Conservation (phyloP, 2,113 vertebrate species). For the Pygoscelis adeliae region DNA sequence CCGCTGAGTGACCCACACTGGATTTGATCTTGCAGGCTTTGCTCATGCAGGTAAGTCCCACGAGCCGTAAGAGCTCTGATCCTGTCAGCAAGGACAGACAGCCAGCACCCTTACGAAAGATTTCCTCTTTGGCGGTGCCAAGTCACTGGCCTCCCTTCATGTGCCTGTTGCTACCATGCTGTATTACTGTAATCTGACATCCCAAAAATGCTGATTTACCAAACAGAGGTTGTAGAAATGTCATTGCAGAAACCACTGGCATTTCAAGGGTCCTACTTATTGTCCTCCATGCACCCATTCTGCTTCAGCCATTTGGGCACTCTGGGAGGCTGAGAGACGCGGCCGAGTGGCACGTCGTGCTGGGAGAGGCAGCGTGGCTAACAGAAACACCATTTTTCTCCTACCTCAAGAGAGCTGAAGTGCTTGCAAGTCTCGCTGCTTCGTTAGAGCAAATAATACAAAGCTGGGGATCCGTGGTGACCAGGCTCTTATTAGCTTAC, state of each 20-base stretch:
- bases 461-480: neutral
- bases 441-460: neutral
- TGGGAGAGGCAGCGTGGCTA: neutral
- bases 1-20: neutral
- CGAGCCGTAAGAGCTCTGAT: neutral
- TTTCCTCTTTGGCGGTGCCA: neutral
- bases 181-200: slow-evolving; percentile 10
- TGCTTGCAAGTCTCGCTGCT: neutral
- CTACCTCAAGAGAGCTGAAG: slow-evolving; percentile 63
- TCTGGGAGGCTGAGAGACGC: neutral
- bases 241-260: neutral
- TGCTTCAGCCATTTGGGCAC: neutral
- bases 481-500: neutral
- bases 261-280: neutral
- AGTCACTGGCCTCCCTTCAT: neutral
- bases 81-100: neutral
- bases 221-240: neutral
- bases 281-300: neutral
- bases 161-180: neutral
- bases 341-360: accelerated
- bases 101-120: neutral
- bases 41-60: neutral
- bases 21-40: neutral
- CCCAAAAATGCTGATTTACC: slow-evolving; percentile 15
- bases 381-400: slow-evolving; percentile 19